Percentiles rank a stretch among this genome's conserved stretches.
These are phyloP conservation scores for Pollachius pollachius DNA, from an alignment of 2,113 vertebrate species.

Conservation along the genomic window DNA sequence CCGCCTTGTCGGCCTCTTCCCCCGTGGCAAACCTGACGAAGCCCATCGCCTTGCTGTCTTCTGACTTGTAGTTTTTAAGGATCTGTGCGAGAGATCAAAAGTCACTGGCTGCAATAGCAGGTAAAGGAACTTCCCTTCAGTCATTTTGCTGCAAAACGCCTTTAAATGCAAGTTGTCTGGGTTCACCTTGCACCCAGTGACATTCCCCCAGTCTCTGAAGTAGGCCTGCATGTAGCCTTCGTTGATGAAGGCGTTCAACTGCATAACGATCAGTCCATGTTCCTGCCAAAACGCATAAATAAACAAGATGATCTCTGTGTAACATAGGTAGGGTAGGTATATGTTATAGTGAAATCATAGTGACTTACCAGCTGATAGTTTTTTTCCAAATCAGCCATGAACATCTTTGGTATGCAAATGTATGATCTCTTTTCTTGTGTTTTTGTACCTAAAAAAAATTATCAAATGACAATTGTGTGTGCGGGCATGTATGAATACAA, in stretches of 20 bases:
- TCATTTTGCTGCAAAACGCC: too few species aligned
- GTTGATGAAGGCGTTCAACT: constrained; percentile 46
- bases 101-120: too few species aligned
- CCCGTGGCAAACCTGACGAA: constrained; percentile 51
- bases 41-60: constrained; percentile 14
- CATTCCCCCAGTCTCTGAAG: constrained; percentile 50
- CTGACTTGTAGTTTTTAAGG: neutral
- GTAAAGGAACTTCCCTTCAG: too few species aligned
- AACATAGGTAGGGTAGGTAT: too few species aligned
- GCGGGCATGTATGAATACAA: too few species aligned
- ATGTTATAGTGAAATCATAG: neutral
- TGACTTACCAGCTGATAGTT: constrained; percentile 44
- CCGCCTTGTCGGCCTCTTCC: constrained; percentile 49
- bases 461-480: too few species aligned
- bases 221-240: constrained; percentile 43
- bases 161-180: neutral
- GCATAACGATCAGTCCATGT: constrained; percentile 49
- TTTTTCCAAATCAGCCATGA: constrained; percentile 13
- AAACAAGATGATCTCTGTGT: neutral
- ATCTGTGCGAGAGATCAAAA: constrained; percentile 33
- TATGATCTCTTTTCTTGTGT: neutral
- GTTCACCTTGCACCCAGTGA: constrained; percentile 50
- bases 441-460: constrained; percentile 6
- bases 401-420: constrained; percentile 40
- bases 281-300: constrained; percentile 36